Base-by-base conservation (phyloP, 2,888 invertebrate species). In the Conus canariensis region DNA sequence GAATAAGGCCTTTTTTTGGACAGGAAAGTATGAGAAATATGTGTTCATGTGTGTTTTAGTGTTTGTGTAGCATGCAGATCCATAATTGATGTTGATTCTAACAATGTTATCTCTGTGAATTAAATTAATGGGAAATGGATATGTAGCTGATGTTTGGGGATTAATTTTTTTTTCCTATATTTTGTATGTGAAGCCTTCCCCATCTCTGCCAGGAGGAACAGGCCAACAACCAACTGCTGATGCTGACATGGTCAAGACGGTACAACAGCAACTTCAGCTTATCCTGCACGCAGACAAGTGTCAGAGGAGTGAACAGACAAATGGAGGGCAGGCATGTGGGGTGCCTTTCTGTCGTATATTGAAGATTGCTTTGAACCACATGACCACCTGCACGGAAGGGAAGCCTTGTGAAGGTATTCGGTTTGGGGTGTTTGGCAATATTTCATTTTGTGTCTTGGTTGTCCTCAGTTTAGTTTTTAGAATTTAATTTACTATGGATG, bases 311-410 rank as follows among this genome's bases (percentile, higher is more conserved):
- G 99, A 99, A 97, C 98, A 98, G 95, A 98, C 98, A 94, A 97
- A 97, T 93, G 98, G 98, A 83, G 98, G 98, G 96, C 97, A 97
- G 92, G 97, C 98, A 22, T 99, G 99, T 96, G 97, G 97, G 59
- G 97, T 99, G 93, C 99, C 99, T n/a, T 99, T 99, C 96, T 99
- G 99, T 97, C 98, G 98, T 96, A 99, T 99, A 8, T 99, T 99
- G 99, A 99, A 99, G 96, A 98, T 98, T 94, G 99, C 99, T 25
- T 97, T 99, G 92, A 98, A 98, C 95, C 99, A 99, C 95, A 99
- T 99, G 99, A 99, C 99, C 93, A 98, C 98, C 19, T 99, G 99
- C 97, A 98, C 98, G 96, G 98, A 98, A 30, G 99, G 99, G 89
- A 96, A 97, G 93, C 94, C 95, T 77, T 97, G 96, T 94, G 95